phyloP scores from a whole-genome alignment of 2,113 vertebrate species.

The Abramis brama region DNA sequence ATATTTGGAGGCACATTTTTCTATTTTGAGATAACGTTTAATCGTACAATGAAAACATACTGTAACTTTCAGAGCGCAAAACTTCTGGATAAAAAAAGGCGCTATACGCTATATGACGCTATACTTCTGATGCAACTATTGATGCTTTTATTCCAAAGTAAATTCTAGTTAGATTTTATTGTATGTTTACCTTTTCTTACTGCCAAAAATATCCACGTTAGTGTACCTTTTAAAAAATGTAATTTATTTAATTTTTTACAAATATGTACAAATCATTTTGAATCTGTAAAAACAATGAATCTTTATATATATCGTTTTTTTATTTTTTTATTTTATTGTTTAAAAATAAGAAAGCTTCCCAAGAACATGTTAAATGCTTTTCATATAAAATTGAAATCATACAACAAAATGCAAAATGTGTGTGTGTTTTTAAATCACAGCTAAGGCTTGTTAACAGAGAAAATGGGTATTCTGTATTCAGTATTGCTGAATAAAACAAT shows the following conservation, averaged over 20 bases:
- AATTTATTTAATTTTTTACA: background rate
- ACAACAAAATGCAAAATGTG: background rate
- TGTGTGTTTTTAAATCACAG: background rate
- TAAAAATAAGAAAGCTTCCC: background rate
- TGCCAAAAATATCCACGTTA: background rate
- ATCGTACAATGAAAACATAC: background rate
- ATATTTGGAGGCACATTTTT: background rate
- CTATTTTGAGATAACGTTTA: background rate
- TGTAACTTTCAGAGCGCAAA: background rate
- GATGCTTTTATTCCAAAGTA: constrained; percentile 9
- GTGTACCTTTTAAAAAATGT: background rate
- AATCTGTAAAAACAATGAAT: background rate
- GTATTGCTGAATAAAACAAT: background rate
- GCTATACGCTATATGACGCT: no score
- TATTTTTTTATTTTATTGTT: background rate
- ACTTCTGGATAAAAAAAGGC: background rate
- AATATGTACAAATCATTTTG: background rate
- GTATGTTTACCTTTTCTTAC: background rate
- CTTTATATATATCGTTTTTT: background rate
- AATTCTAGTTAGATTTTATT: constrained; percentile 3
- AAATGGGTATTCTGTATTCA: background rate
- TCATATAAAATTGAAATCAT: background rate
- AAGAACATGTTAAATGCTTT: background rate
- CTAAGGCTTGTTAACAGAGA: background rate
- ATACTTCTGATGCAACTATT: background rate